Conservation (phyloP, 2,113 vertebrate species). For the Actenoides lindsayi region DNA sequence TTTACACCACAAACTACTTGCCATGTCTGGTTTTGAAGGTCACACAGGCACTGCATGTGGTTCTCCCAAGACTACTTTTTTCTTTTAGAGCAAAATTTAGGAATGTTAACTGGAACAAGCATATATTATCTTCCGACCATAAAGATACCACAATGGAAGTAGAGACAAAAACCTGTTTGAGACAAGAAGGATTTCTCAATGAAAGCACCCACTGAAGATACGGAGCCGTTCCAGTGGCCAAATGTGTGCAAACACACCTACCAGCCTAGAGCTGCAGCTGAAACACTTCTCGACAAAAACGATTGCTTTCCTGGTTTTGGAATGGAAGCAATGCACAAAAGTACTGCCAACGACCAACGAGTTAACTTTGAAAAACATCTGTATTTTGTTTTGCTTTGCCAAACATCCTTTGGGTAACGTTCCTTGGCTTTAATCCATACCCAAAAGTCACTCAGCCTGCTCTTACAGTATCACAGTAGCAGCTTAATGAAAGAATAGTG, state of each 20-base stretch:
- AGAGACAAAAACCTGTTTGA: not conserved
- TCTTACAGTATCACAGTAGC: not conserved
- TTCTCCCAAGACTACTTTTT: not conserved
- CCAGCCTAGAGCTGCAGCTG: not conserved
- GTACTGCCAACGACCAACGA: not conserved
- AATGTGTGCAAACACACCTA: not conserved
- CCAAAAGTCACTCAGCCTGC: not conserved
- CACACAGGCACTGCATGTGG: not conserved
- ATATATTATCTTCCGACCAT: not conserved
- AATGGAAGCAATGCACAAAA: not conserved
- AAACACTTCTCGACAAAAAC: not conserved
- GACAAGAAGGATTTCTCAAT: not conserved
- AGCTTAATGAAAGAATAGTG: not conserved
- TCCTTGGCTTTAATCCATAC: not conserved
- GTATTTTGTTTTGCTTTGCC: not conserved
- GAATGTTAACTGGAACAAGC: not conserved
- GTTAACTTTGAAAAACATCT: not conserved
- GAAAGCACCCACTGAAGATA: not conserved
- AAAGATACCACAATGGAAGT: not conserved
- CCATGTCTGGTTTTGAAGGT: not conserved
- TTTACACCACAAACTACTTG: not conserved
- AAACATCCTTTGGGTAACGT: not conserved
- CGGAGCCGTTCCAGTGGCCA: not conserved
- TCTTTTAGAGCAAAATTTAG: not conserved
- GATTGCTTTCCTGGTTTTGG: not conserved